Conservation (phyloP, 2,888 invertebrate species). For the Aporophyla lueneburgensis region DNA sequence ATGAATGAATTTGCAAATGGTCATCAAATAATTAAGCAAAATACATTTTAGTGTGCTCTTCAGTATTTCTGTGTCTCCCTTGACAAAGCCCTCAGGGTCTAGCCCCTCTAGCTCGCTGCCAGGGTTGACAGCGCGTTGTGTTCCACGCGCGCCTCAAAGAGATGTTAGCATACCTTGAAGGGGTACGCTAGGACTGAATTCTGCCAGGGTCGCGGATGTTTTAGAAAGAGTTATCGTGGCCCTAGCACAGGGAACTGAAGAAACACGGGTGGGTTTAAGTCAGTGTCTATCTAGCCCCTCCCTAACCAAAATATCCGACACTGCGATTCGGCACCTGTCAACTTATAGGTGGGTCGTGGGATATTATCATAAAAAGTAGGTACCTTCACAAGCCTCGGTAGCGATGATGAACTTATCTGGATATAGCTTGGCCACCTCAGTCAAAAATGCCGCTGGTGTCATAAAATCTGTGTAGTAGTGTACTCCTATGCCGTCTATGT, state of each 20-base stretch:
- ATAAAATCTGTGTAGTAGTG: conserved; percentile 95
- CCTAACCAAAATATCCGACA: not conserved
- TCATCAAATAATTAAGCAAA: too few relatives aligned
- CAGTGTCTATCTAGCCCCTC: too few relatives aligned
- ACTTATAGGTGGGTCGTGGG: not conserved
- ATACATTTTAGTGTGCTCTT: too few relatives aligned
- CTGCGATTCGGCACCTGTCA: not conserved
- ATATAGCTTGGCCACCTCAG: conserved; percentile 88
- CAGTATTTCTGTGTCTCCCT: not conserved
- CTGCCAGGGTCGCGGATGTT: too few relatives aligned
- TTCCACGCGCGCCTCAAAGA: too few relatives aligned
- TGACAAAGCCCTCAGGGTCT: not conserved
- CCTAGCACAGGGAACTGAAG: too few relatives aligned
- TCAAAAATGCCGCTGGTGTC: conserved; percentile 89
- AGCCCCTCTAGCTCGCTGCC: too few relatives aligned
- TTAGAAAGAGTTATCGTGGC: too few relatives aligned
- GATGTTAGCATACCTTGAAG: too few relatives aligned
- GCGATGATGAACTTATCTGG: conserved; percentile 94
- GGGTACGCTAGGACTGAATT: too few relatives aligned
- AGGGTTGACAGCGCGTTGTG: too few relatives aligned
- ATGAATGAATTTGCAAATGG: not conserved
- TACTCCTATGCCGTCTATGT: conserved; percentile 93
- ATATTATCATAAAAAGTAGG: not conserved
- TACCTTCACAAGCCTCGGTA: conserved; percentile 95
- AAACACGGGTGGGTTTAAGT: too few relatives aligned